Base-by-base conservation (phyloP, 2,113 vertebrate species). In the cattle (Bos taurus) region DNA sequence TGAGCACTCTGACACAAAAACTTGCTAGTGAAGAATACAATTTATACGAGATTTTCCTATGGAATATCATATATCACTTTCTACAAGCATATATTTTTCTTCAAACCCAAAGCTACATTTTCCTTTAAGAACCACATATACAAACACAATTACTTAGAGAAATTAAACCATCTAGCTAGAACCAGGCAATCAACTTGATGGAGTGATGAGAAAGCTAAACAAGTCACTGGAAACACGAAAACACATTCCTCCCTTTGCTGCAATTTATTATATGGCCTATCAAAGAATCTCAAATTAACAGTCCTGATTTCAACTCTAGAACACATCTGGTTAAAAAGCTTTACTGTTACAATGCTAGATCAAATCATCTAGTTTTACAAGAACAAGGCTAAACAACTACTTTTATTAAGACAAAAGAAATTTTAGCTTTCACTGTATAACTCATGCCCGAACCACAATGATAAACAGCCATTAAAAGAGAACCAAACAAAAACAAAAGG, bases 211-310 rank as follows among this genome's bases (percentile, higher is more conserved):
- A 90, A 94, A 85, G n/a, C 19, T 77, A 77, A 88, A 82, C 40
- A 96, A 83, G 91, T 46, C 17, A 46, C 28, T 28, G 17, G 25
- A 86, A 95, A 81, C 83, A 62, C 36, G 92, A 88, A 36, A 77
- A 88, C 12, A 81, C 4, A 43, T 80, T 92, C 57, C 40, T 86
- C 4, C 8, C 30, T 52, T 88, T 14, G 48, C 7, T 82, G 10
- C 23, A 10, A 87, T 64, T 92, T 90, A 23, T 56, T 60, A 40
- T 6, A 88, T 7, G 23, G 33, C 6, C 50, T 74, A 81, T 23
- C 64, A 96, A 96, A 94, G 30, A 88, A 56, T 62, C n/a, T 93
- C 91, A 89, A 90, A 89, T 64, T 50, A 91, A 91, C 40, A 57
- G 19, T 88, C 26, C 46, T 94, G 17, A 43, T 71, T 82, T 88